Evolutionary conservation across 92 coral and sea anemone species (phyloP).

Genomic region (Palythoa heliodiscus): DNA sequence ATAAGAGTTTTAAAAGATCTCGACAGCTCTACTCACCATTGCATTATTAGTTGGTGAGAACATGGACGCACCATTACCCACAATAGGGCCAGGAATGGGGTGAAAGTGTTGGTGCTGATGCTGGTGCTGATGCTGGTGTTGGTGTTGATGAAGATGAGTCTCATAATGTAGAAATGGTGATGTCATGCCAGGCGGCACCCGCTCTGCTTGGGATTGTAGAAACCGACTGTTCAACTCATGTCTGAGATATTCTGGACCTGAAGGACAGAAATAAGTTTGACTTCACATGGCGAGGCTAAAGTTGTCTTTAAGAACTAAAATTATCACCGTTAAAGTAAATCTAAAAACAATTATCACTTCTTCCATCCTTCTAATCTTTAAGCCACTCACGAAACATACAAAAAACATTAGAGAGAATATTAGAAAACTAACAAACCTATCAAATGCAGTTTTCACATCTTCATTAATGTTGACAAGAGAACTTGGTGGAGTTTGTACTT

Average conservation of each 20-base stretch:
- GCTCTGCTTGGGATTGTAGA: constrained; percentile 87
- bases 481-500: no score
- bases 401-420: no score
- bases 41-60: constrained; percentile 66
- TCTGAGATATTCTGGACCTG: constrained; percentile 85
- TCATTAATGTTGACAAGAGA: no score
- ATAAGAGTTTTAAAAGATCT: background rate
- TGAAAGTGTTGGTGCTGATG: constrained; percentile 96
- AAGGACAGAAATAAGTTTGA: background rate
- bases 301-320: no score
- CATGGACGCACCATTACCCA: constrained; percentile 57
- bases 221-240: constrained; percentile 90
- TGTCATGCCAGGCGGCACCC: constrained; percentile 58
- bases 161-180: constrained; percentile 85
- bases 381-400: no score
- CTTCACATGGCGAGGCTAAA: no score
- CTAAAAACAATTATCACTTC: no score
- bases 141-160: constrained; percentile 95
- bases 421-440: no score
- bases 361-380: no score
- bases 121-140: constrained; percentile 80
- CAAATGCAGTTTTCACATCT: no score
- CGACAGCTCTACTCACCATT: constrained; percentile 56
- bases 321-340: no score
- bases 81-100: constrained; percentile 65